Base-by-base conservation (phyloP, 2,113 vertebrate species). In the Cryptotis parvus region DNA sequence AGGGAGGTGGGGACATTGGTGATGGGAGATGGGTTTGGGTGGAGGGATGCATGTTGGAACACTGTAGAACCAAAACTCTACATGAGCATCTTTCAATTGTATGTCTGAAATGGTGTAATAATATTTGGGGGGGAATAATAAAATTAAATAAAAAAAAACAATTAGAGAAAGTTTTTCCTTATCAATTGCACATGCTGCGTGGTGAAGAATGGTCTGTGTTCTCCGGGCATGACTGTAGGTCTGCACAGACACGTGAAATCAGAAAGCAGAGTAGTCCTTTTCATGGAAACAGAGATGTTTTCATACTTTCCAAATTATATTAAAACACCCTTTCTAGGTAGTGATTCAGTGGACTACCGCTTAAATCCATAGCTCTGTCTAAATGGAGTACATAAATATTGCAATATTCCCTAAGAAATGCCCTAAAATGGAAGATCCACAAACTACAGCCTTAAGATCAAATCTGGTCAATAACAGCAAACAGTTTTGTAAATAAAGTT, bases 281-380 rank as follows among this genome's bases (percentile, higher is more conserved):
- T 1, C 18, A 26, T 31, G 82, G 12, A 82, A 27, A 39, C 1
- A 0, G 39, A 39, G 45, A 75, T 69, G 9, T 18, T 74, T 73
- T 63, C 61, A 78, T 39, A 63, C 63, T 85, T 94, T 43, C n/a
- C 43, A 39, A 73, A 27, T 78, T 72, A 68, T 9, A 77, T 81
- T n/a, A 78, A 45, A 94, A 68, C 29, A 93, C 45, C 29, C 31
- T 78, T 33, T 37, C 35, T 79, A 16, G 35, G 85, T 49, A 82
- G 22, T 77, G 37, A 72, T 27, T 79, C 86, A 41, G 45, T 88
- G 33, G 41, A 27, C 78, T 83, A 66, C 49, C 22, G 79, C 78
- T 89, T 63, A 68, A 75, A 6, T 35, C 49, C 27, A 77, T 35
- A 55, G 16, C 15, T 35, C n/a, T 58, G 88, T 82, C n/a, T 83